Base-by-base conservation (phyloP, 2,888 invertebrate species). In the Dusona sp. region DNA sequence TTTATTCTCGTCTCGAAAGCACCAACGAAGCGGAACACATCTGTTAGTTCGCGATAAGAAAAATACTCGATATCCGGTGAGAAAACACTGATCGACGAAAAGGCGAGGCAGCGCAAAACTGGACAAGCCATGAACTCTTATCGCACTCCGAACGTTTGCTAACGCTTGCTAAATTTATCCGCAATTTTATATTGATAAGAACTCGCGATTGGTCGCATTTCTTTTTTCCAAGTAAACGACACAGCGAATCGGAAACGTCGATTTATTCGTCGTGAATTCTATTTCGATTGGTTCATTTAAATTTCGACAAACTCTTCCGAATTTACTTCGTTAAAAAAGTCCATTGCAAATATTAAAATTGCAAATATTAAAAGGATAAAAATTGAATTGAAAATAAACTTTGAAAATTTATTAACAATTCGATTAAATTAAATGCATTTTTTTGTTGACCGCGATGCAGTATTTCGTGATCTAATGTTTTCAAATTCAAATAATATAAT, bases 51-150 rank as follows among this genome's bases (percentile, higher is more conserved):
- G 64, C 48, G 86, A 86, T 86, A 83, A 83, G 86, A 83, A 79
- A 79, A 86, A 82, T 48, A 29, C 72, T 29, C 70, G 83, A 78
- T 86, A 80, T 80, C 81, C 83, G 83, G 83, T 45, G 86, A 83
- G 77, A 78, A 73, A 77, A 83, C 70, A 79, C 42, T 70, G 48
- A 65, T 77, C 65, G 73, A 80, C 36, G 57, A 75, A 81, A 61
- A 61, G 65, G 80, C 45, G 78, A 73, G 36, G 42, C 45, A 38
- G 19, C 48, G 42, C 65, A 29, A 80, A 45, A 42, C 38, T 42
- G 54, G 77, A 74, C 70, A 61, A 67, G 54, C 61, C 79, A 57
- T 19, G 19, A 68, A 29, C 68, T 73, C 83, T 80, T 80, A 83
- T 86, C 86, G 48, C 51, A 64, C 29, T 61, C 61, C 42, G 29